phyloP scores from a whole-genome alignment of 1,140 invertebrate genomes.

The Diploscapter pachys region DNA sequence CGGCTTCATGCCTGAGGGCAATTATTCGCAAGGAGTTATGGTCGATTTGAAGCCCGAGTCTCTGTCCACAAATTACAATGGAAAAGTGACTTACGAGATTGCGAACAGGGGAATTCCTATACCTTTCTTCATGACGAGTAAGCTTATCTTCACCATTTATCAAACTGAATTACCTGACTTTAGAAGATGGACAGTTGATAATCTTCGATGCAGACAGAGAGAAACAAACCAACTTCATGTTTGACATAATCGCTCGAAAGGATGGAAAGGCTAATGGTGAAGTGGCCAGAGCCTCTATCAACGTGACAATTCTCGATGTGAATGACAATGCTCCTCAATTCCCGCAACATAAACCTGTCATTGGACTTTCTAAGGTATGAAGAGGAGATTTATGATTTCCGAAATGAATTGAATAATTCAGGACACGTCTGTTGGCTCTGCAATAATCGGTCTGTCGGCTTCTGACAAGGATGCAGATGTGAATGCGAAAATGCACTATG shows the following conservation, averaged over 20 bases:
- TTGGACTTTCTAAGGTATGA: constrained; percentile 37
- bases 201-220: constrained; percentile 53
- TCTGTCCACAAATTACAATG: constrained; percentile 15
- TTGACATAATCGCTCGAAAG: constrained; percentile 33
- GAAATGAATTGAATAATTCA: not conserved
- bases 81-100: constrained; percentile 26
- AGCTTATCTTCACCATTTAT: too few species aligned
- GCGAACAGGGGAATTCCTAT: constrained; percentile 33
- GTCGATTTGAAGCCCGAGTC: constrained; percentile 41
- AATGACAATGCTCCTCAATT: constrained; percentile 56
- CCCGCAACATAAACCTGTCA: constrained; percentile 28
- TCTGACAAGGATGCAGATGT: constrained; percentile 44
- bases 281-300: constrained; percentile 29
- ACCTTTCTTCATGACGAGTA: constrained; percentile 45
- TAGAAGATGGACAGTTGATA: constrained; percentile 46
- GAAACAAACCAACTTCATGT: constrained; percentile 35
- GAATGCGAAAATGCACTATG: constrained; percentile 38
- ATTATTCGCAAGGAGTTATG: constrained; percentile 47
- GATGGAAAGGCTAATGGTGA: not conserved
- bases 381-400: constrained; percentile 32
- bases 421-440: too few species aligned
- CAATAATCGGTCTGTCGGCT: constrained; percentile 3
- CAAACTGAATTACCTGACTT: too few species aligned
- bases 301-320: constrained; percentile 52
- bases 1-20: constrained; percentile 51